Evolutionary conservation across 2,113 vertebrate species (phyloP), one percentile per base, ranked within the genome.

Genomic region (Tylochromis polylepis): DNA sequence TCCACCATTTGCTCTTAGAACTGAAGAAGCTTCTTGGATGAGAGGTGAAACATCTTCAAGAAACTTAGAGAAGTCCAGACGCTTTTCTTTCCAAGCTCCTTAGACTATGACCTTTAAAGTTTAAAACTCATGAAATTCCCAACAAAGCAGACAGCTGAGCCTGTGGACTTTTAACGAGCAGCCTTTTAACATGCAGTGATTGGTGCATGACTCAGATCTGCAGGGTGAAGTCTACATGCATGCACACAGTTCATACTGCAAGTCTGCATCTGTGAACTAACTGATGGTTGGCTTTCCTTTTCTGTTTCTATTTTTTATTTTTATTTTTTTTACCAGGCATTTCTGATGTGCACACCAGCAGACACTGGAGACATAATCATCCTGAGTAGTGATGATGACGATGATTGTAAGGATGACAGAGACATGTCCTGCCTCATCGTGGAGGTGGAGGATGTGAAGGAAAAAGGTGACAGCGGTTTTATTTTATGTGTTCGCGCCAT

Each of bases 321-420:
- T 4, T 2, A 36, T n/a, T 29, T 57, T 24, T 24, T 29, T 16
- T 29, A 8, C 20, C 12, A 92, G 86, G 31, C 0, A 10, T 57
- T 78, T 46, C 8, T 20, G 15, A 93, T 95, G 92, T 67, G 77
- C 31, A 75, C 80, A 14, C 7, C 34, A 2, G 80, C 59, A 53
- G 82, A 87, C n/a, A n/a, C n/a, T 34, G 90, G 6, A 34, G 90
- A 90, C 11, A 85, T 96, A 15, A 96, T 96, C 57, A 89, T 97
- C 75, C 87, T 96, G 56, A 97, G 95, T 82, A 95, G 96, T 72
- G 95, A 95, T 27, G 92, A 94, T 29, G 88, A 88, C 11, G 3
- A 41, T 10, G 60, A 89, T 5, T 22, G 57, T 16, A 58, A 83
- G 38, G n/a, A 24, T 9, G 80, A 56, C 14, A n/a, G 57, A 16